Conservation (phyloP, 2,113 vertebrate species). For the Myiagra hebetior region DNA sequence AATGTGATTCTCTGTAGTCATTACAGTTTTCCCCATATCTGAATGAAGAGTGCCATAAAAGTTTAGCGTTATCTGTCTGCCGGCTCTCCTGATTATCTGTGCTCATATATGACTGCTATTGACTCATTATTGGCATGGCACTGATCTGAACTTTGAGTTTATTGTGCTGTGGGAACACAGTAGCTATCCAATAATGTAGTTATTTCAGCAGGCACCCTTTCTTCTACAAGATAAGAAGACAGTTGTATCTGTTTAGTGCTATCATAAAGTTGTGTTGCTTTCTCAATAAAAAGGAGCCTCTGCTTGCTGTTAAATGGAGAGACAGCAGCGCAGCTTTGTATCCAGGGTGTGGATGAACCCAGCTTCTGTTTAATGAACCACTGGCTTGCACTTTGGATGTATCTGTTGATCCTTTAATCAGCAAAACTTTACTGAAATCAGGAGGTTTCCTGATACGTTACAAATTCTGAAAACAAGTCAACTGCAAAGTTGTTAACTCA, state of each 20-base stretch:
- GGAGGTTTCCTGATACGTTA: background rate
- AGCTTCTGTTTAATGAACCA: background rate
- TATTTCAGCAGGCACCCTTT: slow-evolving; percentile 16
- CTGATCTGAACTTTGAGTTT: slow-evolving; percentile 53
- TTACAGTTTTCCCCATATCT: background rate
- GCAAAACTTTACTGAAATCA: background rate
- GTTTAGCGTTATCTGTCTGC: background rate
- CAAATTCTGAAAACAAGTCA: background rate
- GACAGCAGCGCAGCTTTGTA: background rate
- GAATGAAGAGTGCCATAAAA: background rate
- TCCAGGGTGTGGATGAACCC: background rate
- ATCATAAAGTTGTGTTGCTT: background rate
- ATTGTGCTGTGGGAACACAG: slow-evolving; percentile 7
- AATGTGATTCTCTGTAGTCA: background rate
- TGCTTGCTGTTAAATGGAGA: background rate
- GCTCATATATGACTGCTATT: background rate
- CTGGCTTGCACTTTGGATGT: background rate
- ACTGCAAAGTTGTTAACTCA: background rate
- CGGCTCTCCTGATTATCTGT: background rate
- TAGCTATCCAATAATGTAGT: background rate
- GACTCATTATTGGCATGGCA: background rate
- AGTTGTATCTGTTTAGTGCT: slow-evolving; percentile 25
- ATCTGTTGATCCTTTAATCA: background rate
- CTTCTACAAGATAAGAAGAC: background rate
- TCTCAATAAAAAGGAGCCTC: background rate